phyloP scores from a whole-genome alignment of 2,113 vertebrate species.

The Boulengeromyrus knoepffleri region DNA sequence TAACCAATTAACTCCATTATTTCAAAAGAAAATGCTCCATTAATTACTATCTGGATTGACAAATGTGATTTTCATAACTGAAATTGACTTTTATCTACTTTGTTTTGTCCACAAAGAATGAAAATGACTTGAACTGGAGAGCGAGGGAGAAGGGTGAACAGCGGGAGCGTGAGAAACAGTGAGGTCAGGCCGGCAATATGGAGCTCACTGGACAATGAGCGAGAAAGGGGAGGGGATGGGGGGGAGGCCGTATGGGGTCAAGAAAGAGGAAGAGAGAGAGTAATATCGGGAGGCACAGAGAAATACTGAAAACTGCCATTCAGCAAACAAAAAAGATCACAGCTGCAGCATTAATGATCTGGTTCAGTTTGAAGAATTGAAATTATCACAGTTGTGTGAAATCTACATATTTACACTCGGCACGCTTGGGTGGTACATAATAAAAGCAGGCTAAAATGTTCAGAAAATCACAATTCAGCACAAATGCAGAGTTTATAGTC shows the following conservation, averaged over 20 bases:
- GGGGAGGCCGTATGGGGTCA: not conserved
- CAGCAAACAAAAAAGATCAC: not conserved
- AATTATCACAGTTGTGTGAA: not conserved
- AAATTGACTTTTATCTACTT: not conserved
- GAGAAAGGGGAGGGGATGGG: conserved; percentile 18
- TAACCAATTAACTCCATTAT: not conserved
- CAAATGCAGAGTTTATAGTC: not conserved
- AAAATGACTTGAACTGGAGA: conserved; percentile 5
- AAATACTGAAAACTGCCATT: not conserved
- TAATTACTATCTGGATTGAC: not conserved
- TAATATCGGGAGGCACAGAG: not conserved
- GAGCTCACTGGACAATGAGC: not conserved
- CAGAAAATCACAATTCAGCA: not conserved
- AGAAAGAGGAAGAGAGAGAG: not conserved
- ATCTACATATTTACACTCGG: not conserved
- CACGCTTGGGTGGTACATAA: not conserved
- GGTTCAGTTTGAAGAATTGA: not conserved
- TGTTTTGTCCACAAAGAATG: not conserved
- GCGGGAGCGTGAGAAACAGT: not conserved
- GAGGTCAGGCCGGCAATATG: not conserved
- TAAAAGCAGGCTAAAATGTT: not conserved
- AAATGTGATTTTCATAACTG: not conserved
- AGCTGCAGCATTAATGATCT: not conserved
- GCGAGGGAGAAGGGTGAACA: conserved; percentile 26
- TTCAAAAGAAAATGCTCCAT: not conserved